Conservation (phyloP, 2,888 invertebrate species). For the Synanthedon myopaeformis region DNA sequence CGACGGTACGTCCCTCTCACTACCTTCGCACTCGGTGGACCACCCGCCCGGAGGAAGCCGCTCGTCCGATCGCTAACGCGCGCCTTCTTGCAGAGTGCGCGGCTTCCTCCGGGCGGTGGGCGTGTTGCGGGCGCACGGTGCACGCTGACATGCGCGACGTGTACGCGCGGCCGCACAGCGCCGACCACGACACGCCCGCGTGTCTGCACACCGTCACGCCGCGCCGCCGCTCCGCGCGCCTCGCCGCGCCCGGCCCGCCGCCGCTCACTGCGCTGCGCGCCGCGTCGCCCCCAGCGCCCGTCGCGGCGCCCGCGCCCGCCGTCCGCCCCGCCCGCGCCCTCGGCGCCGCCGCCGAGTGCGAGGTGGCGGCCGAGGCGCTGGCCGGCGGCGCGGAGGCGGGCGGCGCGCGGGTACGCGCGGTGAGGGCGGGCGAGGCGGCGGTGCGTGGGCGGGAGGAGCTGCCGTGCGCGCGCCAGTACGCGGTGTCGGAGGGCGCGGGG, state of each 20-base stretch:
- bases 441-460: slow-evolving; percentile 80
- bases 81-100: slow-evolving; percentile 10
- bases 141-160: slow-evolving; percentile 68
- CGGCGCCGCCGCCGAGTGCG: slow-evolving; percentile 46
- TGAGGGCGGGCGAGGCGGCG: slow-evolving; percentile 50
- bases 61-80: not conserved
- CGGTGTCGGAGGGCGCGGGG: slow-evolving; percentile 16
- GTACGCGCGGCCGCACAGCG: slow-evolving; percentile 57
- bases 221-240: slow-evolving; percentile 18
- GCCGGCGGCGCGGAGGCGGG: slow-evolving; percentile 22
- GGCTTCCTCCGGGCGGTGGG: slow-evolving; percentile 25
- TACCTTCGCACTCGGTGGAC: not conserved
- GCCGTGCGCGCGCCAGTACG: slow-evolving; percentile 62
- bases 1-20: slow-evolving; percentile 74
- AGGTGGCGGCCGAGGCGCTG: slow-evolving; percentile 61
- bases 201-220: slow-evolving; percentile 57
- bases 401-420: slow-evolving; percentile 15
- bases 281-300: not conserved
- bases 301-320: slow-evolving; percentile 19
- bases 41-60: not conserved
- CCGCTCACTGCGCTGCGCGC: slow-evolving; percentile 11
- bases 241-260: slow-evolving; percentile 31
- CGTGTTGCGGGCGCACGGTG: slow-evolving; percentile 1
- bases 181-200: slow-evolving; percentile 43
- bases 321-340: slow-evolving; percentile 24